These are phyloP conservation scores for Latrodectus hesperus DNA, from an alignment of 2,888 invertebrate species.

Conservation along the genomic window DNA sequence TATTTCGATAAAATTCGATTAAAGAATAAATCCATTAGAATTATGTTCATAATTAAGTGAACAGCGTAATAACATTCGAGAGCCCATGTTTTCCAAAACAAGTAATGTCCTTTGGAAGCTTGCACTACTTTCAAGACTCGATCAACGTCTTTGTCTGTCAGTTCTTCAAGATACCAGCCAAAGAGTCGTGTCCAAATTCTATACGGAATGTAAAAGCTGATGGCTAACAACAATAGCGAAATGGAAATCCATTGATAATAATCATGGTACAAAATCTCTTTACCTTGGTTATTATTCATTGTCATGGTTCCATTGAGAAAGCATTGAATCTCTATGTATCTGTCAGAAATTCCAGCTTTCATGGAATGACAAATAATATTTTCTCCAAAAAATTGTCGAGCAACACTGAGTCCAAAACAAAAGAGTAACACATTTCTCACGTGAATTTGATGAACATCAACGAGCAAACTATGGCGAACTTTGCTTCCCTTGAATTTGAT, in stretches of 20 bases:
- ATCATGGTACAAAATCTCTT: not conserved
- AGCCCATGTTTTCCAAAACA: not conserved
- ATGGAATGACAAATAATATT: not conserved
- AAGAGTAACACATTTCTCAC: conserved; percentile 1
- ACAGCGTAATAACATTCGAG: not conserved
- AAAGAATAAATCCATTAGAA: not conserved
- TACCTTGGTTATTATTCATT: not conserved
- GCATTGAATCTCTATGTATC: not conserved
- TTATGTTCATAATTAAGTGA: not conserved
- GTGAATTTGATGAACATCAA: conserved; percentile 4
- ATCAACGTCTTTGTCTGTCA: not conserved
- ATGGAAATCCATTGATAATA: conserved; percentile 17
- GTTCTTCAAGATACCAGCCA: not conserved
- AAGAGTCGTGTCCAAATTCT: not conserved
- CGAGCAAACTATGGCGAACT: not conserved
- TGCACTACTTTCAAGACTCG: not conserved
- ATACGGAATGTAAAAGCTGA: not conserved
- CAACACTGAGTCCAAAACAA: not conserved
- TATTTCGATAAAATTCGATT: not conserved
- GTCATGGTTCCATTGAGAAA: conserved; percentile 16
- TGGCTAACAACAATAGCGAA: not conserved
- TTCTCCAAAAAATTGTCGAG: conserved; percentile 10
- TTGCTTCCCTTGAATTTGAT: not conserved
- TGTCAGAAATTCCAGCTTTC: not conserved
- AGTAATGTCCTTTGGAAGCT: not conserved